Percentiles rank a stretch among this genome's conserved stretches.
These are phyloP conservation scores for Pogonus chalceus DNA, from an alignment of 1,140 invertebrate species.

Conservation along the genomic window DNA sequence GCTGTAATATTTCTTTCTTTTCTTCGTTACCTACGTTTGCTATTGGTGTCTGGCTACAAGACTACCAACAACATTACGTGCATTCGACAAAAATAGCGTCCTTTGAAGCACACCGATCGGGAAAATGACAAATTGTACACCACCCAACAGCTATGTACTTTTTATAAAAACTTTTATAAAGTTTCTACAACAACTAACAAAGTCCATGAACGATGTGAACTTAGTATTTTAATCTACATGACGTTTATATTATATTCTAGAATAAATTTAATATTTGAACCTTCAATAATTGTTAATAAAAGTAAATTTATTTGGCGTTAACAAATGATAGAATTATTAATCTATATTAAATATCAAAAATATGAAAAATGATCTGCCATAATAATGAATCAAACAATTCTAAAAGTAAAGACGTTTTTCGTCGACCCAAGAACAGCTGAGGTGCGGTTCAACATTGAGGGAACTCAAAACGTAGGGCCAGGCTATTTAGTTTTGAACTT, in stretches of 20 bases:
- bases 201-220: no score
- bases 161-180: background rate
- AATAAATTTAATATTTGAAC: background rate
- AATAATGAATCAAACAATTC: slow-evolving; percentile 1
- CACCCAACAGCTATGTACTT: background rate
- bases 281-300: background rate
- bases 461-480: no score
- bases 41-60: background rate
- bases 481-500: no score
- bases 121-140: slow-evolving; percentile 4
- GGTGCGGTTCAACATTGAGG: background rate
- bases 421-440: background rate
- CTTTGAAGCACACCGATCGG: background rate
- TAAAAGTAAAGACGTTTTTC: background rate
- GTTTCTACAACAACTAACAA: background rate
- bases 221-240: no score
- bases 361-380: background rate
- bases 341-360: background rate
- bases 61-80: no score
- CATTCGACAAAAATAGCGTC: no score
- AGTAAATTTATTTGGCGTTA: background rate
- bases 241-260: background rate
- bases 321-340: background rate
- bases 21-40: background rate
- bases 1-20: background rate